Conservation (phyloP, 2,888 invertebrate species). For the Drosophila conformis region DNA sequence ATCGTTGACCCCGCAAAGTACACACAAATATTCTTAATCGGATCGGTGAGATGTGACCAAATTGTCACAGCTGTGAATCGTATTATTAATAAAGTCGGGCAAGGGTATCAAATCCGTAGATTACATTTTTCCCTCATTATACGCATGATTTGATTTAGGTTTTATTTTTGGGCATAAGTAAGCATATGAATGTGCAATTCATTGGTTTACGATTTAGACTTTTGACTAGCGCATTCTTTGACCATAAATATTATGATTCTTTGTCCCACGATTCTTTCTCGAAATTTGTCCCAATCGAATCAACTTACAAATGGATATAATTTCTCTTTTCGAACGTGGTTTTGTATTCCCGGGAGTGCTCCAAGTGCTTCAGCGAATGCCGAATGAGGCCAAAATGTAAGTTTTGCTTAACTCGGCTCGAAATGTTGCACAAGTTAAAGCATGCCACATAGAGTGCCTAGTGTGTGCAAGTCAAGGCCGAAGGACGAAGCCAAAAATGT, state of each 20-base stretch:
- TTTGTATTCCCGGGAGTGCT: not conserved
- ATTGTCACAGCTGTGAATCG: not conserved
- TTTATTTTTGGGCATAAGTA: not conserved
- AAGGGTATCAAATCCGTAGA: not conserved
- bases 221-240: not conserved
- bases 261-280: not conserved
- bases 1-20: not conserved
- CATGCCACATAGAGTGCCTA: not conserved
- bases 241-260: not conserved
- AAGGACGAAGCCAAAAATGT: not conserved
- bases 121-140: not conserved
- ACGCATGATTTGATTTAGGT: not conserved
- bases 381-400: not conserved
- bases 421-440: not conserved
- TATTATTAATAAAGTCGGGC: not conserved
- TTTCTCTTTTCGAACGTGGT: not conserved
- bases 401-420: not conserved
- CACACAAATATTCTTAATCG: not conserved
- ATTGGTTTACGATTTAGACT: not conserved
- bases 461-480: not conserved
- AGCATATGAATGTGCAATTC: not conserved
- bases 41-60: not conserved
- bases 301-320: slow-evolving; percentile 1
- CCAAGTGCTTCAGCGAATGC: not conserved
- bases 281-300: not conserved